These are phyloP conservation scores for Amorpha juglandis DNA, from an alignment of 2,888 invertebrate species.

Conservation along the genomic window DNA sequence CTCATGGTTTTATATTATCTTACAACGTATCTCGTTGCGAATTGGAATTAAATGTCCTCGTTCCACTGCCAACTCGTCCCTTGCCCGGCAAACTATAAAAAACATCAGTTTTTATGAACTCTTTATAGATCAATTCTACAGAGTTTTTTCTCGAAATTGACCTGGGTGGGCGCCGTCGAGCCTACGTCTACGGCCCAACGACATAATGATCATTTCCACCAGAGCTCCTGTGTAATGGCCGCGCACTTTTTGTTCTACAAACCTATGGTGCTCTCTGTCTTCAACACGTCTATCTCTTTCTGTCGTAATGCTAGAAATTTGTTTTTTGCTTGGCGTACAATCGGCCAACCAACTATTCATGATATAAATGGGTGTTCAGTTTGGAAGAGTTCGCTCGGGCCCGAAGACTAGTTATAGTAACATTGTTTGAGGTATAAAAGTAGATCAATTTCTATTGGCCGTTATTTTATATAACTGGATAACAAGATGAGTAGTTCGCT, in stretches of 20 bases:
- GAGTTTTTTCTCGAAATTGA: neutral
- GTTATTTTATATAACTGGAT: too few species aligned
- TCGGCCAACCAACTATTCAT: neutral
- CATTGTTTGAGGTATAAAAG: too few species aligned
- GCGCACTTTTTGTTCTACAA: neutral
- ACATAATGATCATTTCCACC: neutral
- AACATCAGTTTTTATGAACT: neutral
- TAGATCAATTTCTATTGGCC: too few species aligned
- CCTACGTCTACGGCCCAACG: neutral
- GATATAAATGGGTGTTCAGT: neutral
- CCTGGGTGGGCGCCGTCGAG: constrained; percentile 16
- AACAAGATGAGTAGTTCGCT: too few species aligned
- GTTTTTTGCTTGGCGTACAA: neutral
- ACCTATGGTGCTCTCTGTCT: neutral
- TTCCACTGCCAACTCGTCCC: neutral
- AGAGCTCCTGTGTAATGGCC: constrained; percentile 22
- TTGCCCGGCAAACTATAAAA: neutral
- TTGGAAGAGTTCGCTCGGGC: neutral
- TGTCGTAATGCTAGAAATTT: neutral
- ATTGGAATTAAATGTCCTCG: neutral
- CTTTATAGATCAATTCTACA: neutral
- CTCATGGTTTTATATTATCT: too few species aligned
- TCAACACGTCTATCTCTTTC: neutral
- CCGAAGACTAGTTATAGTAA: neutral
- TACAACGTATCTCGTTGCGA: neutral